Conservation (phyloP, 2,113 vertebrate species). For the Empidonax alnorum region DNA sequence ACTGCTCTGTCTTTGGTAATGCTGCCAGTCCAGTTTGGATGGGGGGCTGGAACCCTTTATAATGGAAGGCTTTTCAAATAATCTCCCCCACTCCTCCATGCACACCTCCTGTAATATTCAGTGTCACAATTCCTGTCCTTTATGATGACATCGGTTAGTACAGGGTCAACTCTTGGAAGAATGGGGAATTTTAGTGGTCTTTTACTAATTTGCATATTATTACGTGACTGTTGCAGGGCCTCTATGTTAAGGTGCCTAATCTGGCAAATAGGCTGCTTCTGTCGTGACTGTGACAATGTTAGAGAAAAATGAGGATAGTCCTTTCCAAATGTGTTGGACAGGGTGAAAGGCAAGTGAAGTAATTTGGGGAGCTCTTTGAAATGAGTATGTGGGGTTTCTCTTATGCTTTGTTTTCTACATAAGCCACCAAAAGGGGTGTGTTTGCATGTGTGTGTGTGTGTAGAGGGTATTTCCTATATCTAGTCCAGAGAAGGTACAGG, state of each 20-base stretch:
- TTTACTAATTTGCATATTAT: not conserved
- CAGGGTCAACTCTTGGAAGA: not conserved
- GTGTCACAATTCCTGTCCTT: not conserved
- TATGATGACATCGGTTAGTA: fast-evolving
- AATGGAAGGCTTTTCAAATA: not conserved
- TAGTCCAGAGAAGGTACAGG: not conserved
- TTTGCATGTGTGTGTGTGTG: not conserved
- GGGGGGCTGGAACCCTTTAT: not conserved
- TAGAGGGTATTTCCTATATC: not conserved
- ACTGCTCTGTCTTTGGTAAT: not conserved
- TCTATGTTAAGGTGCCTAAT: not conserved
- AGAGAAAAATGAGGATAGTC: not conserved
- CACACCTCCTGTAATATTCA: no score
- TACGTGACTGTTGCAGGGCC: not conserved
- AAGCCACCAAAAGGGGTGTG: fast-evolving
- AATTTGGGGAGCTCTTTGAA: not conserved
- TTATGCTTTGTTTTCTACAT: not conserved
- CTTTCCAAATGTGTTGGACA: not conserved
- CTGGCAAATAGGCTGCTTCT: not conserved
- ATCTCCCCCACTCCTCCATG: fast-evolving
- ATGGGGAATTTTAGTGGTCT: not conserved
- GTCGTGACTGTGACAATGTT: not conserved
- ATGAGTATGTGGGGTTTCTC: not conserved
- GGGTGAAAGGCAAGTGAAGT: not conserved
- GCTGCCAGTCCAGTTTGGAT: not conserved